Base-by-base conservation (phyloP, 2,797 vertebrate species). In the Malurus leucopterus region DNA sequence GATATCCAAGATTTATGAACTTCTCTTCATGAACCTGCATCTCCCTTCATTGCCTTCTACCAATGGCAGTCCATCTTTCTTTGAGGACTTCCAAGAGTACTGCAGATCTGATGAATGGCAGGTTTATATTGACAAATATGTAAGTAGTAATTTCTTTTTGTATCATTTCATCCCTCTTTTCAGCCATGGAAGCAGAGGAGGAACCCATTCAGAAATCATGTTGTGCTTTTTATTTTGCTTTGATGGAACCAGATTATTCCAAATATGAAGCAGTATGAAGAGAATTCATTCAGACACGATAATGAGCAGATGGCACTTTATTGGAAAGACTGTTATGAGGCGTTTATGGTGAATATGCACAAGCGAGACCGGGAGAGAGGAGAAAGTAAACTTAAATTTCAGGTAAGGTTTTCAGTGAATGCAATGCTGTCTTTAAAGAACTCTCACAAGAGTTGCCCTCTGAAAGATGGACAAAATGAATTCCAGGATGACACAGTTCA, bases 371-470 rank as follows among this genome's bases (percentile, higher is more conserved):
- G 99, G 34, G 99, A 99, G 88, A 96, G 98, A 80, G 99, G 99
- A n/a, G 99, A 99, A 97, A 99, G 99, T 97, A 99, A 99, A 93
- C 98, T 99, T 88, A 98, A 98, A 92, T 99, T 99, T 96, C 98
- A 99, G 99, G 99, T 99, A 88, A 97, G 93, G 44, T 43, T 79
- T 76, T 83, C 18, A 67, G 22, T 43, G 54, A 71, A 6, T 58
- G 11, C 20, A 43, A 5, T 27, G 18, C 85, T 43, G 10, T 83
- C 47, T 59, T 51, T 26, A 29, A 67, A 72, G 5, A 27, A 14
- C 27, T 70, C 3, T 55, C 8, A 79, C 3, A 5, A 29, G 24
- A 76, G 4, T 23, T 72, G 21, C 13, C 9, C 63, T 87, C 41
- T 68, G 18, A 67, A 67, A 73, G n/a, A 18, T 34, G 34, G n/a